phyloP scores from a whole-genome alignment of 2,113 vertebrate genomes.

The Lota lota region DNA sequence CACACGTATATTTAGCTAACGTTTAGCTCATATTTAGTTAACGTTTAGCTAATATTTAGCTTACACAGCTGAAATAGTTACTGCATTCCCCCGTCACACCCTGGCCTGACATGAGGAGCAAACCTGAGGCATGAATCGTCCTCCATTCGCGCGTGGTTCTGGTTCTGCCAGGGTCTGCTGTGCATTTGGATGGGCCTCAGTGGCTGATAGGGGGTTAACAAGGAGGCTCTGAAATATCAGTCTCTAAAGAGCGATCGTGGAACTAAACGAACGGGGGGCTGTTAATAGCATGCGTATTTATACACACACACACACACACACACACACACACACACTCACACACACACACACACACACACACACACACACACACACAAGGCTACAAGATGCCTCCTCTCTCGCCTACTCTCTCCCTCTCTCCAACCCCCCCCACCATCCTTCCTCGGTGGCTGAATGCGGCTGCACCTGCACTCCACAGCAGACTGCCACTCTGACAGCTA shows the following conservation, averaged over 20 bases:
- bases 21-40: too few species aligned
- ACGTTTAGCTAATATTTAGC: too few species aligned
- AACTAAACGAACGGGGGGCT: neutral
- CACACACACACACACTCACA: too few species aligned
- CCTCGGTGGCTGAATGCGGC: conserved; percentile 34
- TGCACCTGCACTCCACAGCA: conserved; percentile 50
- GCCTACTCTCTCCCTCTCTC: neutral
- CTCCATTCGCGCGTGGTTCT: too few species aligned
- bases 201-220: neutral
- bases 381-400: conserved; percentile 34
- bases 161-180: too few species aligned
- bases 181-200: conserved; percentile 25
- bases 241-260: too few species aligned
- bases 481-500: conserved; percentile 53
- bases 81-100: too few species aligned
- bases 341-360: too few species aligned
- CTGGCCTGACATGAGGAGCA: too few species aligned
- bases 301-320: conserved; percentile 14
- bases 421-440: conserved; percentile 11
- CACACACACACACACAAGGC: neutral
- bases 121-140: too few species aligned
- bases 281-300: conserved; percentile 48
- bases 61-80: too few species aligned
- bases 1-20: too few species aligned
- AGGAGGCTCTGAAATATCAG: neutral